Evolutionary conservation across 2,113 vertebrate genomes (phyloP), one percentile per base, ranked within the genome.

Genomic region (Macaca nemestrina): DNA sequence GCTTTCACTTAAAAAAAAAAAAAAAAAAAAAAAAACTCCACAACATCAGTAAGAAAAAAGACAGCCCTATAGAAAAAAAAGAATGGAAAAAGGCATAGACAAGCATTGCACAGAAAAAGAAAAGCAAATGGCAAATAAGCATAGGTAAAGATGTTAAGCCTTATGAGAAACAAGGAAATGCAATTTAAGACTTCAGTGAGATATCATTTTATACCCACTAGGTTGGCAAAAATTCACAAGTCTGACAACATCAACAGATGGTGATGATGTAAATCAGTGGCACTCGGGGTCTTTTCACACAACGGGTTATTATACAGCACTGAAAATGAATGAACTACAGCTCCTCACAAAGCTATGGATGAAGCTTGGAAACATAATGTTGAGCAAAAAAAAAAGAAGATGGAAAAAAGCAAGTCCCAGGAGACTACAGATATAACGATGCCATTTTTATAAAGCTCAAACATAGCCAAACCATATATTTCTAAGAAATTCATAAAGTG

Each of bases 181-280:
- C 75, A 97, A 88, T 78, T 95, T 91, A 93, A 93, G 67, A 85
- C 59, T 94, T 90, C 30, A 88, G 16, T 86, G 61, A 90, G 75
- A 84, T 76, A 91, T 30, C 43, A 78, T 95, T 92, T 96, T 92
- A 75, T 95, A 78, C 35, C 45, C 35, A 93, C 8, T 82, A 83
- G 55, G 12, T 64, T 85, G 59, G 45, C 50, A 92, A 87, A 91
- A 95, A 43, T 38, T 93, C 89, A 90, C 52, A 81, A 70, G 55
- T 76, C 88, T 96, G 27, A 90, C 72, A 85, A 82, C 16, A 50
- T 45, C 81, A 90, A 43, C 43, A 75, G 55, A 68, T 30, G 40
- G 27, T 88, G 81, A 61, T 59, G 40, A 38, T 76, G 25, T 30
- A 13, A 55, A 70, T 30, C 75, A 78, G 40, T 76, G 67, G 61